Conservation (phyloP, 1,140 invertebrate species). For the Tetraneura akinire region DNA sequence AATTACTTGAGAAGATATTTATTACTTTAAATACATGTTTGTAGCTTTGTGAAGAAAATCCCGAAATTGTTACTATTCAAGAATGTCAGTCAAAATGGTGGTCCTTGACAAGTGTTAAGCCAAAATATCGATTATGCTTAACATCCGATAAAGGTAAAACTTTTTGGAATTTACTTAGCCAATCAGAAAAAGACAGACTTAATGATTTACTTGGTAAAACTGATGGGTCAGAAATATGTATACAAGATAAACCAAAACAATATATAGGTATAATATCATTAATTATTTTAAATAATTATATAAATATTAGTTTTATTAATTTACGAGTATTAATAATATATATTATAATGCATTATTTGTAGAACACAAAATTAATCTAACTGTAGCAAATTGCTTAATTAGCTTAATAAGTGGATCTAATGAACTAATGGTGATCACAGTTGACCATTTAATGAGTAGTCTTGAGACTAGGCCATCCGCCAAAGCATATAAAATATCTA, state of each 20-base stretch:
- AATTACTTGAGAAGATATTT: conserved; percentile 12
- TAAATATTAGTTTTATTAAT: neutral
- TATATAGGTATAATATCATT: conserved; percentile 61
- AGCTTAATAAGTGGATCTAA: conserved; percentile 70
- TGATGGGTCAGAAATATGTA: conserved; percentile 59
- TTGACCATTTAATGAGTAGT: conserved; percentile 74
- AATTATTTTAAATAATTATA: neutral
- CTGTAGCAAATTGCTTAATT: conserved; percentile 73
- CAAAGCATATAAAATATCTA: conserved; percentile 72
- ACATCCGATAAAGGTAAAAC: conserved; percentile 61
- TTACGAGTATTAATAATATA: conserved; percentile 13
- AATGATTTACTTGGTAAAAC: conserved; percentile 66
- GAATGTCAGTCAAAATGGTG: conserved; percentile 63
- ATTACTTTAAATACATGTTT: conserved; percentile 6
- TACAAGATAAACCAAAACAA: conserved; percentile 62
- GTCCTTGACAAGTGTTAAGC: conserved; percentile 36
- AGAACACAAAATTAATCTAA: conserved; percentile 80
- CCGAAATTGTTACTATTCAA: conserved; percentile 62
- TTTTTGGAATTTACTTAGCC: conserved; percentile 69
- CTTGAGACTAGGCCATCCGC: conserved; percentile 72
- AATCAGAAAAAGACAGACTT: conserved; percentile 67
- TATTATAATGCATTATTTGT: conserved; percentile 57
- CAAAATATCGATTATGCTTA: conserved; percentile 54
- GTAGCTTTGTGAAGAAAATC: conserved; percentile 64
- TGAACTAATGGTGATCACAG: conserved; percentile 73